phyloP scores from a whole-genome alignment of 2,113 vertebrate species.

The Callochromis pleurospilus region DNA sequence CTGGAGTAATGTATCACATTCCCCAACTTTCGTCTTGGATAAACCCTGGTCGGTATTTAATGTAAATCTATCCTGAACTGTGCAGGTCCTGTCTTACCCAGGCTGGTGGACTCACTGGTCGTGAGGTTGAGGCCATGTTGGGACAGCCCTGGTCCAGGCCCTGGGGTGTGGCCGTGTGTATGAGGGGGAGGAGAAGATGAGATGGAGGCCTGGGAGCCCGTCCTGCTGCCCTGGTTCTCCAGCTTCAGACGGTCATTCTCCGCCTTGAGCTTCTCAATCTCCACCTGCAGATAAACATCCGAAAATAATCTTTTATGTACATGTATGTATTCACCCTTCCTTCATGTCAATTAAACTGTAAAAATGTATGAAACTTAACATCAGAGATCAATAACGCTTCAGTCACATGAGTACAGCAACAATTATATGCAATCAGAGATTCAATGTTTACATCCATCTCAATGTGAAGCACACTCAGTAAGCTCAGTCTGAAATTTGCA shows the following conservation, averaged over 20 bases:
- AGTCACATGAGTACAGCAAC: neutral
- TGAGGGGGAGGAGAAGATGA: slow-evolving; percentile 77
- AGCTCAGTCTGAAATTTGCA: neutral
- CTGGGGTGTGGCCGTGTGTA: slow-evolving; percentile 52
- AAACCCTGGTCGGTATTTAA: neutral
- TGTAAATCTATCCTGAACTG: neutral
- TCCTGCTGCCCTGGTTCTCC: slow-evolving; percentile 85
- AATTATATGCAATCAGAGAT: neutral
- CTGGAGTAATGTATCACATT: neutral
- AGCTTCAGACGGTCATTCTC: slow-evolving; percentile 93
- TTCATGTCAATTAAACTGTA: neutral
- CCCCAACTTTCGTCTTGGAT: neutral
- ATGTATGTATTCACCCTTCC: neutral
- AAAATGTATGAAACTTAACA: neutral
- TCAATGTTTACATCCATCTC: neutral
- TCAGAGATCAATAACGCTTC: neutral
- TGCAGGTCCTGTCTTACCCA: slow-evolving; percentile 74
- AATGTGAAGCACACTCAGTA: neutral
- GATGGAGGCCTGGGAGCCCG: slow-evolving; percentile 85
- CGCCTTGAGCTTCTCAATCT: slow-evolving; percentile 92
- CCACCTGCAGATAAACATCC: slow-evolving; percentile 65
- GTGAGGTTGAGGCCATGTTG: slow-evolving; percentile 91
- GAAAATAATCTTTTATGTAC: neutral
- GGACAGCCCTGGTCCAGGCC: slow-evolving; percentile 73
- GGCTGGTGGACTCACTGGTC: slow-evolving; percentile 85